These are phyloP conservation scores for Cryptosula pallasiana DNA, from an alignment of 2,888 invertebrate species.

Conservation along the genomic window DNA sequence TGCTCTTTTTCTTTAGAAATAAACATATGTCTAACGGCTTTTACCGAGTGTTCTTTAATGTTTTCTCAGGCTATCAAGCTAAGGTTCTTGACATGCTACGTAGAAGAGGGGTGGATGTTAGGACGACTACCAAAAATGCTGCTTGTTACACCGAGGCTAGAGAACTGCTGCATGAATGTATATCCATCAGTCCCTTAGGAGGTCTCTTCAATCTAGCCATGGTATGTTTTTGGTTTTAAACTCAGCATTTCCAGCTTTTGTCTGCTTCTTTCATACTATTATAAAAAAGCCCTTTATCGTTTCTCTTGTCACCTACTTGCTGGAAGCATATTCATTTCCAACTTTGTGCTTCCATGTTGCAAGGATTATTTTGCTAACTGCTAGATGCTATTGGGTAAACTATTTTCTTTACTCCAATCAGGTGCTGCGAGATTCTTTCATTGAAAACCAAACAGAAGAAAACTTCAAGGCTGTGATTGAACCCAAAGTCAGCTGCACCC, in stretches of 20 bases:
- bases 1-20: too few species aligned
- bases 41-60: too few species aligned
- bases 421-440: conserved; percentile 78
- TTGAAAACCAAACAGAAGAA: conserved; percentile 76
- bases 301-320: too few species aligned
- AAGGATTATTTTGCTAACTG: too few species aligned
- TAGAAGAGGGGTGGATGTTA: conserved; percentile 61
- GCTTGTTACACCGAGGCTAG: conserved; percentile 67
- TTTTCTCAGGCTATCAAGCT: conserved; percentile 77
- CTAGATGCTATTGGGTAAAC: too few species aligned
- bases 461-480: conserved; percentile 72
- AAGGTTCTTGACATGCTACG: conserved; percentile 67
- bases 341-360: too few species aligned
- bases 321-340: too few species aligned
- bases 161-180: conserved; percentile 64
- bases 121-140: conserved; percentile 68
- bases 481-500: conserved; percentile 82
- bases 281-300: too few species aligned
- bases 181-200: conserved; percentile 65
- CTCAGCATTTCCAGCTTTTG: background rate
- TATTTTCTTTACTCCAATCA: too few species aligned
- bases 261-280: background rate
- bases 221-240: conserved; percentile 37
- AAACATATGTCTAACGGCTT: too few species aligned
- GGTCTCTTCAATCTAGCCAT: conserved; percentile 92